phyloP scores from a whole-genome alignment of 2,797 vertebrate species.

The Carapus acus region DNA sequence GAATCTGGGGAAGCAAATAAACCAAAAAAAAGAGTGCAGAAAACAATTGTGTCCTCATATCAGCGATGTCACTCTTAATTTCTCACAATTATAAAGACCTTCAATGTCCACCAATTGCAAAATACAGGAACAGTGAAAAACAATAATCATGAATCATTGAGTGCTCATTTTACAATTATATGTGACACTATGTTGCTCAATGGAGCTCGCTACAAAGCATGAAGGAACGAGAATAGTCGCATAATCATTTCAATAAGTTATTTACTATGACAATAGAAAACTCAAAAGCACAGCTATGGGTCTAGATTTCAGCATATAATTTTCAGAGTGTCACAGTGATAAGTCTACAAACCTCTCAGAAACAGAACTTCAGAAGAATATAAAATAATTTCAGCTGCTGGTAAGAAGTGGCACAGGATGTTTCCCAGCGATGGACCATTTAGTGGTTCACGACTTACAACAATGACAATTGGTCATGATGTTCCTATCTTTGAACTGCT shows the following conservation, averaged over 20 bases:
- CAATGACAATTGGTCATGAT: slow-evolving; percentile 31
- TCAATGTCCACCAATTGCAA: slow-evolving; percentile 20
- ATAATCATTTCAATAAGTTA: slow-evolving; percentile 56
- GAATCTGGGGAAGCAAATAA: no score
- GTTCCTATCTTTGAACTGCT: slow-evolving; percentile 30
- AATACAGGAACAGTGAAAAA: slow-evolving; percentile 27
- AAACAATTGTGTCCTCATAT: slow-evolving; percentile 30
- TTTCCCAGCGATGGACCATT: slow-evolving; percentile 50
- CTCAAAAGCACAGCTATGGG: slow-evolving; percentile 61
- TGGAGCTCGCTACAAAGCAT: no score
- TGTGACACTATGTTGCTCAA: slow-evolving; percentile 29
- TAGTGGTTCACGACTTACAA: slow-evolving; percentile 59
- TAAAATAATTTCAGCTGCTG: slow-evolving; percentile 48
- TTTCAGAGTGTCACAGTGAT: slow-evolving; percentile 61
- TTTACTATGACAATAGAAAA: slow-evolving; percentile 36
- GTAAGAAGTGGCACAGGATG: slow-evolving; percentile 33
- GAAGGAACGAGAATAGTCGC: no score
- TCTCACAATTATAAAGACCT: slow-evolving; percentile 29
- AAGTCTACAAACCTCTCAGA: slow-evolving; percentile 43
- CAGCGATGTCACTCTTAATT: slow-evolving; percentile 33
- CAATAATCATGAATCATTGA: slow-evolving; percentile 4
- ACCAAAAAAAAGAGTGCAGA: slow-evolving; percentile 25
- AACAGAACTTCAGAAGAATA: slow-evolving; percentile 38
- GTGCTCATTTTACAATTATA: slow-evolving; percentile 21
- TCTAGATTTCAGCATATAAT: slow-evolving; percentile 62